Evolutionary conservation across 2,888 invertebrate species (phyloP), one percentile per base, ranked within the genome.

Genomic region (Parascotia fuliginaria): DNA sequence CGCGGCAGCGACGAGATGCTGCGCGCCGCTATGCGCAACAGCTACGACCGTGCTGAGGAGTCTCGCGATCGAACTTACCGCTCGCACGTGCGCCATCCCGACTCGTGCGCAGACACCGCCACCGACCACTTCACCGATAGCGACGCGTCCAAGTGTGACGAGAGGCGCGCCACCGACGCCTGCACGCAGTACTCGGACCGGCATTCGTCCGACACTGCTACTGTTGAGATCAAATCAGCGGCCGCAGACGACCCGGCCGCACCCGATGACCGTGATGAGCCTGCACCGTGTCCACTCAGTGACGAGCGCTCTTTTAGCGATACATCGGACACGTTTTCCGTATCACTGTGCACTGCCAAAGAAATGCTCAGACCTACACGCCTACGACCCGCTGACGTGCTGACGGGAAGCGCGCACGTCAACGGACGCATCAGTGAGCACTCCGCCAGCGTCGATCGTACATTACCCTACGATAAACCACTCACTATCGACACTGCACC

Each of bases 281-380:
- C 19, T 5, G 3, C 19, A 5, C 19, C 19, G 19, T 40, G 45
- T 2, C 34, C 44, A 13, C 63, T 53, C 5, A 44, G 51, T 3
- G 72, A 70, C 7, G 79, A 77, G 36, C 71, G 56, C 33, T 77
- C 74, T 0, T 60, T 64, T 15, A 76, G 77, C 2, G 81, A 81
- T 19, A 74, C 54, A 9, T 51, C 85, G 0, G 83, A 80, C 1
- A 67, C 85, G 39, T 77, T 69, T 37, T 76, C 84, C 15, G 71
- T 76, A 3, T 80, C 88, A 1, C 69, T 75, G 52, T 75, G 78
- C 16, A 84, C 85, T 9, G 71, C 81, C 9, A 79, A 81, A 52
- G 81, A 82, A 51, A 68, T 68, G 15, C 55, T 50, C n/a, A 12
- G 13, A 11, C 51, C 45, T 33, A 15, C 24, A 28, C 32, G 42